A percentile compares a stretch with the other conserved stretches of the same genome.
Evolutionary conservation across 1,140 invertebrate genomes (phyloP).

Genomic region (Aphelinus atriplicis): DNA sequence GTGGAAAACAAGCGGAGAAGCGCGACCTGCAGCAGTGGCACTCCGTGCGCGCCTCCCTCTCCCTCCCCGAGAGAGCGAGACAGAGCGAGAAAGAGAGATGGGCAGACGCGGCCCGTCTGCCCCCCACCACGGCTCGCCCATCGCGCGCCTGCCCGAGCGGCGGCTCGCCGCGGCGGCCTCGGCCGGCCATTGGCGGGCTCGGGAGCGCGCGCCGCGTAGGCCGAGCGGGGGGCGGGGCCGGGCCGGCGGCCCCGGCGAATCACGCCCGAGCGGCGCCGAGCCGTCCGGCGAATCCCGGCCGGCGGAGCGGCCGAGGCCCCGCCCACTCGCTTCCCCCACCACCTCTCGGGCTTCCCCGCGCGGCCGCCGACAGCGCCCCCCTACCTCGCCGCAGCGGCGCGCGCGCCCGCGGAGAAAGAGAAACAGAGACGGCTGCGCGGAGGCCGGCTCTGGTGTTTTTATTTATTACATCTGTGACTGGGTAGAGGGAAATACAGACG

Average conservation of each 20-base stretch:
- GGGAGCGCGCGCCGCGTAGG: slow-evolving; percentile 33
- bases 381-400: neutral
- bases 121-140: slow-evolving; percentile 8
- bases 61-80: neutral
- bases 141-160: neutral
- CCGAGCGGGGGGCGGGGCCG: slow-evolving; percentile 50
- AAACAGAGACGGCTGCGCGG: slow-evolving; percentile 3
- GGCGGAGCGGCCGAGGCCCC: neutral
- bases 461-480: slow-evolving; percentile 75
- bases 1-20: slow-evolving; percentile 3
- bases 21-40: slow-evolving; percentile 3
- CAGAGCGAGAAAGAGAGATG: neutral
- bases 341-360: slow-evolving; percentile 43
- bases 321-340: slow-evolving; percentile 47
- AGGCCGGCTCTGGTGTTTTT: slow-evolving; percentile 65
- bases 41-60: neutral
- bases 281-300: slow-evolving; percentile 52
- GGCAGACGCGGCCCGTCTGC: neutral
- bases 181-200: slow-evolving; percentile 45
- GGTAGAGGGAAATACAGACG: slow-evolving; percentile 68
- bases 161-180: slow-evolving; percentile 47
- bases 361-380: neutral
- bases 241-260: slow-evolving; percentile 45
- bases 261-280: slow-evolving; percentile 43
- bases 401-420: slow-evolving; percentile 25